Percentiles rank a stretch among this genome's conserved stretches.
Evolutionary conservation across 2,113 vertebrate species (phyloP).

Genomic region (Astatotilapia flaviijosephi): DNA sequence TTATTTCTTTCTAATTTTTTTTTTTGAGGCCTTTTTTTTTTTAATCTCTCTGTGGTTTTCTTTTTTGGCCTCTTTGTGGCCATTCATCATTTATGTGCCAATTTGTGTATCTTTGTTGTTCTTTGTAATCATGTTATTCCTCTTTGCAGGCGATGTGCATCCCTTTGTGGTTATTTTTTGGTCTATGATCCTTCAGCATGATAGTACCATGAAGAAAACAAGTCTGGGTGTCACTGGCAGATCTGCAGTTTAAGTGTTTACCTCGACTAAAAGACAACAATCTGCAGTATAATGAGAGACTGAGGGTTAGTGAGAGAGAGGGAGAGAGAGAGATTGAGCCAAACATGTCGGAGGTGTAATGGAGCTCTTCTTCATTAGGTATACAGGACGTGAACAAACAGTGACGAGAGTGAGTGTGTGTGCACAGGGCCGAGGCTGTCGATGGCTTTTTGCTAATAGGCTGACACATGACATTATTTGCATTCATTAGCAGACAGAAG

Average conservation of each 20-base stretch:
- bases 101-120: not conserved
- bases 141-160: not conserved
- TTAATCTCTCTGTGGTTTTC: not conserved
- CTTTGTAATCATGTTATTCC: not conserved
- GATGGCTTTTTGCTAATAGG: slow-evolving; percentile 13
- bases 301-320: not conserved
- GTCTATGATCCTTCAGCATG: not conserved
- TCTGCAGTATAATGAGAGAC: not conserved
- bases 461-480: slow-evolving; percentile 4
- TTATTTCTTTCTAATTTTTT: too few relatives aligned
- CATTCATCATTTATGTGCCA: not conserved
- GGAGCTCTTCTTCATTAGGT: slow-evolving; percentile 39
- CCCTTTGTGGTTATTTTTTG: not conserved
- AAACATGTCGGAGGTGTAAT: not conserved
- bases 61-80: not conserved
- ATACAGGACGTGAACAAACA: slow-evolving; percentile 1
- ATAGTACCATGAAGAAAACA: not conserved
- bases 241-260: not conserved
- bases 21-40: not conserved
- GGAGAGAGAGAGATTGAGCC: not conserved
- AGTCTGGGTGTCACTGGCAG: not conserved
- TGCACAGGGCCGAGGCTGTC: slow-evolving; percentile 7
- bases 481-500: slow-evolving; percentile 13
- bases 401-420: not conserved
- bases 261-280: not conserved